A percentile compares a stretch with the other conserved stretches of the same genome.
phyloP scores from a whole-genome alignment of 2,797 vertebrate species.

The Rhinella marina region DNA sequence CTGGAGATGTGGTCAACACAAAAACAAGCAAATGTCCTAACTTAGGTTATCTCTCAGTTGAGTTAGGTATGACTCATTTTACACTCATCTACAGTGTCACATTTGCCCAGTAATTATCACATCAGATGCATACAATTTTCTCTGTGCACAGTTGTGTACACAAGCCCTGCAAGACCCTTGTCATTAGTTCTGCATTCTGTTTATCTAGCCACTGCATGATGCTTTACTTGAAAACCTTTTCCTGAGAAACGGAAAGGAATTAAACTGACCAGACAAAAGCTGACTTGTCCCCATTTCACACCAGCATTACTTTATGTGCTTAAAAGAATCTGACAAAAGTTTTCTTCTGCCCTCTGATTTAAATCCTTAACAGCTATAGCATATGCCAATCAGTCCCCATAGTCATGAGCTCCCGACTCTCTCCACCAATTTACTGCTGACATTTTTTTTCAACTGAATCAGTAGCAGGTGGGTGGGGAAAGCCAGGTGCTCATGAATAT shows the following conservation, averaged over 20 bases:
- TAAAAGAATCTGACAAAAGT: neutral
- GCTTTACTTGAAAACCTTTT: neutral
- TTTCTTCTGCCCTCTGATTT: too few relatives aligned
- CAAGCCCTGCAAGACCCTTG: neutral
- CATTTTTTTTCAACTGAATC: too few relatives aligned
- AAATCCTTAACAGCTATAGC: too few relatives aligned
- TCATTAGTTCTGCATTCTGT: neutral
- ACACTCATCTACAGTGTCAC: conserved; percentile 44
- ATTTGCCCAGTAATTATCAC: conserved; percentile 51
- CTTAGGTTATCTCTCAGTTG: conserved; percentile 56
- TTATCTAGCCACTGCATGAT: neutral
- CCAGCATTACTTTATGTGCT: neutral
- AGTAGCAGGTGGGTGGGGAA: too few relatives aligned
- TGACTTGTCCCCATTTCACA: neutral
- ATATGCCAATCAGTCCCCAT: too few relatives aligned
- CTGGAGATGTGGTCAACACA: conserved; percentile 60
- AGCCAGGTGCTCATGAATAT: too few relatives aligned
- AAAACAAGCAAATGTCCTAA: conserved; percentile 55
- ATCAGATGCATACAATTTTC: conserved; percentile 16
- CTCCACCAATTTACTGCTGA: too few relatives aligned
- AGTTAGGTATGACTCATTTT: conserved; percentile 44
- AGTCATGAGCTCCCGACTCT: too few relatives aligned
- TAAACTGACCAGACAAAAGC: neutral
- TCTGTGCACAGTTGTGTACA: conserved; percentile 8
- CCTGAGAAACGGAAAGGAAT: neutral